Conservation (phyloP, 2,113 vertebrate species). For the Rhodinocichla rosea region DNA sequence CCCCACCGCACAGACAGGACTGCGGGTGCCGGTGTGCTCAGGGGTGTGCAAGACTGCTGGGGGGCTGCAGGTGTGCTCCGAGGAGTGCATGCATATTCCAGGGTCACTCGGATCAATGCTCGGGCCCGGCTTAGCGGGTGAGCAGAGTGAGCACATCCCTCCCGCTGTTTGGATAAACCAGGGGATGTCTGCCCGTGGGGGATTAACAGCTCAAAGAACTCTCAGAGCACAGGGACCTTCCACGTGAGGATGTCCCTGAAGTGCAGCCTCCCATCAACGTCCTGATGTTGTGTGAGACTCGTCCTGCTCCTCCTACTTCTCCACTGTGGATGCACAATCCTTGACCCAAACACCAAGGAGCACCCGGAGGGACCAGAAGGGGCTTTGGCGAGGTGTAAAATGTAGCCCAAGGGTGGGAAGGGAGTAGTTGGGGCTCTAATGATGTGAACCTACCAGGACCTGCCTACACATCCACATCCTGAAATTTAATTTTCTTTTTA, state of each 20-base stretch:
- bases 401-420: neutral
- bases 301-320: neutral
- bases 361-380: neutral
- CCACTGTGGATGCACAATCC: neutral
- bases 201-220: neutral
- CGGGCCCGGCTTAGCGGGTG: rapidly evolving
- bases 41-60: neutral
- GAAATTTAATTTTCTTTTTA: neutral
- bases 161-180: neutral
- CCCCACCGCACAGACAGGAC: rapidly evolving
- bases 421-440: rapidly evolving
- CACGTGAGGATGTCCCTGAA: neutral
- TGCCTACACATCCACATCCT: neutral
- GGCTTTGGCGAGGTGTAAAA: neutral
- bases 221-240: neutral
- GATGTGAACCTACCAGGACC: neutral
- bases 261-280: neutral
- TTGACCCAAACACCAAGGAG: rapidly evolving
- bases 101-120: neutral
- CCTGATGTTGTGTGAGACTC: too few species aligned
- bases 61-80: neutral
- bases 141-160: neutral
- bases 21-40: neutral
- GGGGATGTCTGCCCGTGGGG: neutral
- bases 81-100: rapidly evolving